Base-by-base conservation (phyloP, 1,140 invertebrate genomes). In the Drosophila truncata region DNA sequence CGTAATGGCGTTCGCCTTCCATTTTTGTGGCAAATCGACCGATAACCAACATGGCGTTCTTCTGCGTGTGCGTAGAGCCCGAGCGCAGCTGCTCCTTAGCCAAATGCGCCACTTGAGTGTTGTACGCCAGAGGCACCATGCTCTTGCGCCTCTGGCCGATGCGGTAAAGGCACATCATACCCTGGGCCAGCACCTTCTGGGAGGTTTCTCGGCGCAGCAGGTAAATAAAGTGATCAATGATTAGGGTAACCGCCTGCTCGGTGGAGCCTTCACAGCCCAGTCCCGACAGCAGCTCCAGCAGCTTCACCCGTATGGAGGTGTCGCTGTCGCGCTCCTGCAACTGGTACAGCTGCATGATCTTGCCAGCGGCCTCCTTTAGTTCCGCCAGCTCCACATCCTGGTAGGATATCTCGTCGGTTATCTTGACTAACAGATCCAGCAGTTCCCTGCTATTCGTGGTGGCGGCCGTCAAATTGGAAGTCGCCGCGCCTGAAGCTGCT, bases 171-270 rank as follows among this genome's bases (percentile, higher is more conserved):
- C 88, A 91, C 71, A 91, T 80, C 60, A 92, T 86, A 35, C 85
- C 91, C 64, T 93, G 85, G 41, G 87, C 91, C 14, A 91, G 95
- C 47, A 97, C 97, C 93, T 97, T 96, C 80, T 97, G 96, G 0
- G 97, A 97, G 63, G 95, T 95, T 93, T 97, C 97, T 82, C 95
- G 95, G 92, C 96, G 96, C 57, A 97, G 86, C 49, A 98, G 93
- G 62, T 94, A 94, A 27, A 96, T 94, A 13, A 96, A 96, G 93
- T 97, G 96, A 78, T 97, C 96, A 3, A 92, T 87, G 20, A 92
- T 69, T 1, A 91, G 49, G 8, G 71, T 80, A 8, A 90, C 52
- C 14, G 62, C 63, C 52, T 82, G 74, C 49, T 92, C 91, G 3
- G 78, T 77, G 8, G 60, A 50, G 37, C 74, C 72, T 31, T 91